Evolutionary conservation across 2,797 vertebrate genomes (phyloP).

Genomic region (Microcaecilia unicolor): DNA sequence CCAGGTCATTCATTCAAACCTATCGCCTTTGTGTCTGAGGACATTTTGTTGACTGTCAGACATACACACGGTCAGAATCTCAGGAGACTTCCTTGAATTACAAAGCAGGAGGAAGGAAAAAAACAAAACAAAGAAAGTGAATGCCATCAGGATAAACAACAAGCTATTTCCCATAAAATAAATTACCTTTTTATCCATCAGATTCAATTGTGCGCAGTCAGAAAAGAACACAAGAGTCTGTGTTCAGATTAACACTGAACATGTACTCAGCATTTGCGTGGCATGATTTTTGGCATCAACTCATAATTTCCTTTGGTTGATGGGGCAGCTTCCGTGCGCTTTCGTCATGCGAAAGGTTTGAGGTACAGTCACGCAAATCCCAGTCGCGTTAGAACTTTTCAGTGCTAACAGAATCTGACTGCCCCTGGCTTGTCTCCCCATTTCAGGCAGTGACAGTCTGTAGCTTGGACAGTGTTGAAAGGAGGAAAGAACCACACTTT

Average conservation of each 20-base stretch:
- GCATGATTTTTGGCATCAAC: constrained; percentile 7
- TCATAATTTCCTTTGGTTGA: accelerated
- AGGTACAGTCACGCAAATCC: constrained; percentile 12
- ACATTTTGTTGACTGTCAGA: constrained; percentile 2
- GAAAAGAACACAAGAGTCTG: background rate
- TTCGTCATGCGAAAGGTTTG: background rate
- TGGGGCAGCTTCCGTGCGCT: background rate
- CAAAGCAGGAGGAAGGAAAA: background rate
- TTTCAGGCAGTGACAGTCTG: background rate
- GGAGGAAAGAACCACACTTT: background rate
- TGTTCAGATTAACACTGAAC: too few relatives aligned
- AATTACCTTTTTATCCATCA: constrained; percentile 4
- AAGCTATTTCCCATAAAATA: background rate
- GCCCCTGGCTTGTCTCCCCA: constrained; percentile 11
- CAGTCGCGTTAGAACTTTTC: background rate
- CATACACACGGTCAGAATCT: background rate
- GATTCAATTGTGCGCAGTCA: constrained; percentile 4
- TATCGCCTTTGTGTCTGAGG: background rate
- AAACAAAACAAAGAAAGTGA: accelerated
- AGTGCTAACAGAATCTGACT: constrained; percentile 15
- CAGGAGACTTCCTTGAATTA: background rate
- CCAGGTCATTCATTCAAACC: background rate
- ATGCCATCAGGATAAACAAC: background rate
- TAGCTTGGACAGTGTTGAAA: constrained; percentile 8
- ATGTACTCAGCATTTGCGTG: constrained; percentile 10